Conservation (phyloP, 2,888 invertebrate genomes). For the Oeneis ivallda region DNA sequence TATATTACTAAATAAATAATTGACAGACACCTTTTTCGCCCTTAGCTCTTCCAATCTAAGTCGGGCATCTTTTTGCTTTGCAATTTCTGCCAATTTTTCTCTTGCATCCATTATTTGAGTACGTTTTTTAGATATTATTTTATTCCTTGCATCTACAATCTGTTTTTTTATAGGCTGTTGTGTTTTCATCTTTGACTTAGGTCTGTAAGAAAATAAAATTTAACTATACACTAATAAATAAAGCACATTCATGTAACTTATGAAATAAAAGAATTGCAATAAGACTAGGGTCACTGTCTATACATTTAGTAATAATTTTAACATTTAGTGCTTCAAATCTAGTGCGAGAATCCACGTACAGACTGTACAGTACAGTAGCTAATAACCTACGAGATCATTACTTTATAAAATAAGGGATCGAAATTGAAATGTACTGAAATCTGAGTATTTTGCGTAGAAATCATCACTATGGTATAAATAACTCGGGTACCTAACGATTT, state of each 20-base stretch:
- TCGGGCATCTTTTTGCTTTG: conserved; percentile 88
- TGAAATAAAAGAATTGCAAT: too few relatives aligned
- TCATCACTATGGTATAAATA: not conserved
- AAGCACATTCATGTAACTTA: too few relatives aligned
- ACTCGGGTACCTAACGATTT: conserved; percentile 49
- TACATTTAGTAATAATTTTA: too few relatives aligned
- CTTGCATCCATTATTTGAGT: conserved; percentile 89
- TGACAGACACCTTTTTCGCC: conserved; percentile 62
- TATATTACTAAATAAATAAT: not conserved
- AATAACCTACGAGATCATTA: not conserved
- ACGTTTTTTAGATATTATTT: conserved; percentile 89
- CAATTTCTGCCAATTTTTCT: conserved; percentile 89
- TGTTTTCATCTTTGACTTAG: conserved; percentile 42
- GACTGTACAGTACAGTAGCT: too few relatives aligned
- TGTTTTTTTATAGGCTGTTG: conserved; percentile 41
- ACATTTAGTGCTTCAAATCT: too few relatives aligned
- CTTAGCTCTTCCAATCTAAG: conserved; percentile 85
- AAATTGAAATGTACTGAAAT: not conserved
- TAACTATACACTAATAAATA: not conserved
- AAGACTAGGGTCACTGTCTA: too few relatives aligned
- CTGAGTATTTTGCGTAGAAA: not conserved
- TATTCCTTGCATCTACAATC: conserved; percentile 86
- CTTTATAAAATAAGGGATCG: not conserved
- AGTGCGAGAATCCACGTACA: too few relatives aligned
- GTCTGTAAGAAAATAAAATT: conserved; percentile 35